Evolutionary conservation across 2,113 vertebrate genomes (phyloP).

Genomic region (Origma solitaria): DNA sequence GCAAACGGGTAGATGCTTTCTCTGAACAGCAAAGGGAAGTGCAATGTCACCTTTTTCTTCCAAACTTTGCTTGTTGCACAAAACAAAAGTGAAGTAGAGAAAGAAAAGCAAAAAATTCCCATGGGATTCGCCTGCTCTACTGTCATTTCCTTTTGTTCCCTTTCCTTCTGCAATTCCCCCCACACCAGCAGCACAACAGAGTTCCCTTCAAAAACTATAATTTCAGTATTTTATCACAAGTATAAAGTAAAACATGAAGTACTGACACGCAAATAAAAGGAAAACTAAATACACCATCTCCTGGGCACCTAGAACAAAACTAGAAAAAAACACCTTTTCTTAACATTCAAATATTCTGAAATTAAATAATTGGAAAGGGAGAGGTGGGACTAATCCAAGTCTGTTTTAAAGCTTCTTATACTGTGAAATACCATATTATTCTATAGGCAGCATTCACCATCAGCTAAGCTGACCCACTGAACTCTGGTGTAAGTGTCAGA

Average conservation of each 20-base stretch:
- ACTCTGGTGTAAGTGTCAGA: not conserved
- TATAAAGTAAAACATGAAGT: not conserved
- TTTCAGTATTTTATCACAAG: not conserved
- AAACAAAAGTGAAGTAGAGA: not conserved
- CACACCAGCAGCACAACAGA: not conserved
- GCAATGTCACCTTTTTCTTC: not conserved
- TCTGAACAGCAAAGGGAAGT: not conserved
- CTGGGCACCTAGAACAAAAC: not conserved
- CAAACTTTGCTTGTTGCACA: not conserved
- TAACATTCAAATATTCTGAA: not conserved
- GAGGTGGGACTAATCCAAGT: not conserved
- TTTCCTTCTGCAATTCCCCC: not conserved
- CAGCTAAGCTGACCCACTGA: not conserved
- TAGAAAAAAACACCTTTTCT: rapidly evolving
- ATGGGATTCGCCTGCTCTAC: not conserved
- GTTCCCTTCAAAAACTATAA: not conserved
- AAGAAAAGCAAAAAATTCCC: not conserved
- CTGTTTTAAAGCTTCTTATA: not conserved
- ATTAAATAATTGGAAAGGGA: not conserved
- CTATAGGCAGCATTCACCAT: not conserved
- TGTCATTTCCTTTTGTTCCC: not conserved
- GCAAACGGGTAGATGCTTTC: not conserved
- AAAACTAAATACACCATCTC: not conserved
- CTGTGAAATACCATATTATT: not conserved
- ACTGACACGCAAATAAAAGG: not conserved